phyloP scores from a whole-genome alignment of 30 jellyfish, hydroid and myxozoan species.

The Pelagia noctiluca region DNA sequence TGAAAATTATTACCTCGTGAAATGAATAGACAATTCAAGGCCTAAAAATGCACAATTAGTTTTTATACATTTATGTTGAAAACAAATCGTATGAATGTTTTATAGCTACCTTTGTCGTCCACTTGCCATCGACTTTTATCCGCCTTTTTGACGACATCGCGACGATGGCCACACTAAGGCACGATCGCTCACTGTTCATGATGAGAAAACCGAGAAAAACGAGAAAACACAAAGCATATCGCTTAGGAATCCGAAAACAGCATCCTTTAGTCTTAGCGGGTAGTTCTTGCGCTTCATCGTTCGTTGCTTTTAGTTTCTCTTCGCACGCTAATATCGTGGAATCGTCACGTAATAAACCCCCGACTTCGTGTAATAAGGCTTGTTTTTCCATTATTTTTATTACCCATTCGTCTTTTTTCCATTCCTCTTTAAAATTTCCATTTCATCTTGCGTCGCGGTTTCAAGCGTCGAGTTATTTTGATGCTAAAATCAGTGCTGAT shows the following conservation, averaged over 20 bases:
- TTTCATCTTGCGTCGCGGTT: slow-evolving; percentile 1
- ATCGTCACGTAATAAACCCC: slow-evolving; percentile 34
- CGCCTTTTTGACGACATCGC: slow-evolving; percentile 92
- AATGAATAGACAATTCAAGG: too few relatives aligned
- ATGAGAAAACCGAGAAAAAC: slow-evolving; percentile 81
- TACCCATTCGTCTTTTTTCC: slow-evolving; percentile 16
- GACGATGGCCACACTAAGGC: slow-evolving; percentile 97
- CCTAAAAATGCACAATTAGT: too few relatives aligned
- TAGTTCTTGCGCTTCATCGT: slow-evolving; percentile 5
- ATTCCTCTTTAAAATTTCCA: background rate
- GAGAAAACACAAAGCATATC: slow-evolving; percentile 83
- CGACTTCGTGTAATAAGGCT: slow-evolving; percentile 12
- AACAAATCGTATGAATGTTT: too few relatives aligned
- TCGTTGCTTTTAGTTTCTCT: background rate
- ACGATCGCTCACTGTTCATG: slow-evolving; percentile 98
- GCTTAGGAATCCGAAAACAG: slow-evolving; percentile 71
- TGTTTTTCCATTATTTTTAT: slow-evolving; percentile 49
- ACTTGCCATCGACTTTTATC: slow-evolving; percentile 76
- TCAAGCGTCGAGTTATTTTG: slow-evolving; percentile 32
- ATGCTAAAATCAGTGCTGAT: slow-evolving; percentile 65
- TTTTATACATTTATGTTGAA: too few relatives aligned
- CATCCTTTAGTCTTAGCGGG: background rate
- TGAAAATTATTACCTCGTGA: too few relatives aligned
- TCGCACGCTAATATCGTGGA: background rate
- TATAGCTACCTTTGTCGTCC: slow-evolving; percentile 82